Percentiles rank a stretch among this genome's conserved stretches.
phyloP scores from a whole-genome alignment of 1,140 invertebrate species.

The Lepidostoma basale region DNA sequence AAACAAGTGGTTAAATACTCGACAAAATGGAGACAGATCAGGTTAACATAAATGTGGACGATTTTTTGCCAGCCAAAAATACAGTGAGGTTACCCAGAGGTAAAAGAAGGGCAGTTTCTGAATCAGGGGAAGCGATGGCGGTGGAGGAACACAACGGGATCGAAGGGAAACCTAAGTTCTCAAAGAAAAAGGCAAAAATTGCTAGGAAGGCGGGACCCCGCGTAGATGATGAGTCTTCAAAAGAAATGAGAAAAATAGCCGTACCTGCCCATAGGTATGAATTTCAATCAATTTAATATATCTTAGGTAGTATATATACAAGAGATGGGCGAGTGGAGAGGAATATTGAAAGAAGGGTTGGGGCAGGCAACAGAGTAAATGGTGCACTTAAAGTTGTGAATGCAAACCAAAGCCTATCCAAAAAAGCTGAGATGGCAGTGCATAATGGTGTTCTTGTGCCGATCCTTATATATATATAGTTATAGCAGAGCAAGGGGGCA shows the following conservation, averaged over 20 bases:
- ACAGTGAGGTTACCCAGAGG: slow-evolving; percentile 58
- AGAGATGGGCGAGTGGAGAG: too few relatives aligned
- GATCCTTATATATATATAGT: too few relatives aligned
- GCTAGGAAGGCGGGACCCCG: slow-evolving; percentile 58
- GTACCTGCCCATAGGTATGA: slow-evolving; percentile 68
- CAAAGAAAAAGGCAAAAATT: slow-evolving; percentile 58
- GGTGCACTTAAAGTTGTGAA: too few relatives aligned
- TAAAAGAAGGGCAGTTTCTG: slow-evolving; percentile 59
- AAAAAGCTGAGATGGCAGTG: too few relatives aligned
- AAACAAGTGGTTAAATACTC: not conserved
- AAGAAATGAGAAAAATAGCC: slow-evolving; percentile 68
- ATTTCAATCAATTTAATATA: not conserved
- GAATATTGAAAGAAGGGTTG: too few relatives aligned
- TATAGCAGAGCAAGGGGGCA: too few relatives aligned
- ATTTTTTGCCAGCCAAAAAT: slow-evolving; percentile 62
- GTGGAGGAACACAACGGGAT: slow-evolving; percentile 70
- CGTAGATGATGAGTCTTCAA: slow-evolving; percentile 63
- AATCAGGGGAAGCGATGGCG: slow-evolving; percentile 63
- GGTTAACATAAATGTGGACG: slow-evolving; percentile 63
- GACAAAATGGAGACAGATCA: slow-evolving; percentile 51
- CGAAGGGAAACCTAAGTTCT: slow-evolving; percentile 62
- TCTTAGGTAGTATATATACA: too few relatives aligned
- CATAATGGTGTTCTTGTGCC: too few relatives aligned
- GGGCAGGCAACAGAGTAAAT: too few relatives aligned
- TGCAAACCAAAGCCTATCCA: too few relatives aligned